A percentile compares a stretch with the other conserved stretches of the same genome.
phyloP scores from a whole-genome alignment of 2,797 vertebrate genomes.

The Myotis findleyi region DNA sequence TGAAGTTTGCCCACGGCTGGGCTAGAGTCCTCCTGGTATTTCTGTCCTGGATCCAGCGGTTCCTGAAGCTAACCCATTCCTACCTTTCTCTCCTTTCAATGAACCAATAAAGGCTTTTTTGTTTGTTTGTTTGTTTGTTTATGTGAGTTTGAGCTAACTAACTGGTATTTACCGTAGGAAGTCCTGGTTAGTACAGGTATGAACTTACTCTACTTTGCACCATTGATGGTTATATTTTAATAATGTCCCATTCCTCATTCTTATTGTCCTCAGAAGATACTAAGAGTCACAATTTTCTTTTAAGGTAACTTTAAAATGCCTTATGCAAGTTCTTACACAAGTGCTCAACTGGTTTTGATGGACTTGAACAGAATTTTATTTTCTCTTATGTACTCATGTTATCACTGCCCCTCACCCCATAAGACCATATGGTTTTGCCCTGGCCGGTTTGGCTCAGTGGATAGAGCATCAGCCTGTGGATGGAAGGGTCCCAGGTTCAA shows the following conservation, averaged over 20 bases:
- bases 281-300: not conserved
- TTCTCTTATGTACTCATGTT: not conserved
- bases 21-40: not conserved
- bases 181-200: not conserved
- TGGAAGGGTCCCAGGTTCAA: no score
- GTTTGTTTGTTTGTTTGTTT: not conserved
- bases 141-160: not conserved
- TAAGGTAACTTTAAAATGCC: not conserved
- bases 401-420: not conserved
- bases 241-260: not conserved
- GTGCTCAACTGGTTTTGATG: not conserved
- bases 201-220: not conserved
- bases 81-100: not conserved
- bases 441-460: no score
- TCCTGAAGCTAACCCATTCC: not conserved
- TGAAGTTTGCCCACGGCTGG: no score
- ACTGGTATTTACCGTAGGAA: not conserved
- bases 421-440: not conserved
- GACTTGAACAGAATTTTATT: not conserved
- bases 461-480: no score
- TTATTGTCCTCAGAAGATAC: not conserved
- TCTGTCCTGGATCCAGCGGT: not conserved
- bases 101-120: not conserved
- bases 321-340: not conserved
- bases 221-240: not conserved